Percentiles rank a stretch among this genome's conserved stretches.
These are phyloP conservation scores for Zosterops lateralis DNA, from an alignment of 2,113 vertebrate species.

Conservation along the genomic window DNA sequence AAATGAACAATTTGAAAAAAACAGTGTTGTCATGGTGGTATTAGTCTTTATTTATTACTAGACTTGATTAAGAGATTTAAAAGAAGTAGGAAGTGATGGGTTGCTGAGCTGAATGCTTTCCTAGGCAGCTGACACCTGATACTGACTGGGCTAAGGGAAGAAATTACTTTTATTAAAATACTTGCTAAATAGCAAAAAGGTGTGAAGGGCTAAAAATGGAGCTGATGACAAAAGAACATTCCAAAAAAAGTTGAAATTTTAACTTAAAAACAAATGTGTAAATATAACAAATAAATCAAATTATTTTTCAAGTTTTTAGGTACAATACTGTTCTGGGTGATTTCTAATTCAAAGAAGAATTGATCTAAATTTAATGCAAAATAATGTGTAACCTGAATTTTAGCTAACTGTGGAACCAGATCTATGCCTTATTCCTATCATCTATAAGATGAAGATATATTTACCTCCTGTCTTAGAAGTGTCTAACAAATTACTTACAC, in stretches of 20 bases:
- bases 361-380: neutral
- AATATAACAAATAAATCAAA: constrained; percentile 50
- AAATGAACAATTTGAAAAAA: constrained; percentile 70
- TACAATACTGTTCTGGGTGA: neutral
- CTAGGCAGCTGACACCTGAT: neutral
- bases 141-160: neutral
- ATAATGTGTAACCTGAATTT: neutral
- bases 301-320: constrained; percentile 22
- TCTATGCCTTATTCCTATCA: neutral
- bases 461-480: neutral
- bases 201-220: constrained; percentile 37
- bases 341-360: neutral
- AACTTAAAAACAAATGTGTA: constrained; percentile 33
- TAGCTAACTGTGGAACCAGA: neutral
- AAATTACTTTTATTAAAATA: neutral
- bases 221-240: neutral
- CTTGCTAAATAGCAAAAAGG: constrained; percentile 35
- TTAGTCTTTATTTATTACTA: constrained; percentile 68
- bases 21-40: constrained; percentile 30
- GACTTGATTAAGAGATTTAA: neutral
- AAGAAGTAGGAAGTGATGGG: neutral
- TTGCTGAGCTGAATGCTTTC: constrained; percentile 4
- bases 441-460: neutral
- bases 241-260: neutral
- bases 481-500: neutral